phyloP scores from a whole-genome alignment of 2,888 invertebrate species.

The Polymixis flavicincta region DNA sequence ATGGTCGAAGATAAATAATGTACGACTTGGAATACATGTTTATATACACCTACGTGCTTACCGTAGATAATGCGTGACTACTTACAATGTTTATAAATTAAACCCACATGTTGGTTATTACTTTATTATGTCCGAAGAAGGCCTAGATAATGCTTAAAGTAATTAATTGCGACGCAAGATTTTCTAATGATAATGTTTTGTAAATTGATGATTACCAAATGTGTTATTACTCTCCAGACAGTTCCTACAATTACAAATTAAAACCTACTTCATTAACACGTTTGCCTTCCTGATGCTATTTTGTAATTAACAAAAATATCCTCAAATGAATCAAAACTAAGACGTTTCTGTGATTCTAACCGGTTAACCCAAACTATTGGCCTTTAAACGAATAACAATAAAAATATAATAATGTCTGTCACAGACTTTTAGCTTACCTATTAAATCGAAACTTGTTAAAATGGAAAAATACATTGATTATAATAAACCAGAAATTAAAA shows the following conservation, averaged over 20 bases:
- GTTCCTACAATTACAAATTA: background rate
- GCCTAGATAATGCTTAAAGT: slow-evolving; percentile 30
- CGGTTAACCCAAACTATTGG: background rate
- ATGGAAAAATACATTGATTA: background rate
- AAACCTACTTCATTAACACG: background rate
- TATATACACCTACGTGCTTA: slow-evolving; percentile 35
- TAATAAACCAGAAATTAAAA: background rate
- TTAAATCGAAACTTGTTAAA: background rate
- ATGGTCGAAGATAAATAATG: slow-evolving; percentile 63
- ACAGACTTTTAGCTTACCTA: background rate
- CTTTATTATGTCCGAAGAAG: slow-evolving; percentile 32
- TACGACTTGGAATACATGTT: slow-evolving; percentile 56
- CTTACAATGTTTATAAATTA: slow-evolving; percentile 41
- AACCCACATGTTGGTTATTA: slow-evolving; percentile 30
- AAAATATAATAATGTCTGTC: slow-evolving; percentile 21
- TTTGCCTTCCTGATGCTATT: slow-evolving; percentile 15
- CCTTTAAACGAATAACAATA: slow-evolving; percentile 9
- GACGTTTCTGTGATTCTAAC: slow-evolving; percentile 2
- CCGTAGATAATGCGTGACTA: slow-evolving; percentile 31
- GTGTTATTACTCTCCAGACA: background rate
- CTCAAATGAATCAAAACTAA: background rate
- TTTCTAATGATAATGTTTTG: slow-evolving; percentile 12
- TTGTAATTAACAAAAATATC: background rate
- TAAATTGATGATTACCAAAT: slow-evolving; percentile 10
- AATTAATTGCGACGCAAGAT: slow-evolving; percentile 29